Conservation (phyloP, 2,888 invertebrate species). For the Eupelmus urozonus region DNA sequence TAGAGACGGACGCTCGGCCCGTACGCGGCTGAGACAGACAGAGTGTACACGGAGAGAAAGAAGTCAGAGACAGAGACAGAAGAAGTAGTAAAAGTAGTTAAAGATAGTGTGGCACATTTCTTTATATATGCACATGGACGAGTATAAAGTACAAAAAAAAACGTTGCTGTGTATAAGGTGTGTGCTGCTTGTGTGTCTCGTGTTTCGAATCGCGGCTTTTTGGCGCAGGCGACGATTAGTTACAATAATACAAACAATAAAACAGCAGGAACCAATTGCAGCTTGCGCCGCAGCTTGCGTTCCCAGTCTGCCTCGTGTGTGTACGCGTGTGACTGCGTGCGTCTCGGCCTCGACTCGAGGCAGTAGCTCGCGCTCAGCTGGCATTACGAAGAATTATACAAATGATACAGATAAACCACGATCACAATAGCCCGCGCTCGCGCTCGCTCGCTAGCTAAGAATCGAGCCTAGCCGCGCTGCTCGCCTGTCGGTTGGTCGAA, state of each 20-base stretch:
- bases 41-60: constrained; percentile 29
- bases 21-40: no score
- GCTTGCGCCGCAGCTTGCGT: no score
- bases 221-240: no score
- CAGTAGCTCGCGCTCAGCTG: constrained; percentile 26
- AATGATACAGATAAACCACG: no score
- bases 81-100: constrained; percentile 53
- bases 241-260: no score
- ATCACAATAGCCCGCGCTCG: constrained; percentile 2
- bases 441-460: constrained; percentile 20
- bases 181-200: constrained; percentile 37
- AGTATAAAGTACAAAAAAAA: constrained; percentile 66
- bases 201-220: constrained; percentile 73
- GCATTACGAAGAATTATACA: no score
- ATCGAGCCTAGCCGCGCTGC: constrained; percentile 28
- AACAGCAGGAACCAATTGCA: no score
- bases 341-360: constrained; percentile 57
- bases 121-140: constrained; percentile 69
- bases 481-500: not conserved
- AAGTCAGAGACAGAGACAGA: constrained; percentile 44
- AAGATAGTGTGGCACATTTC: constrained; percentile 64
- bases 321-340: no score
- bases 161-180: constrained; percentile 2
- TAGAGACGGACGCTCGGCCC: constrained; percentile 33
- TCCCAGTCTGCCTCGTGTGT: no score